Conservation (phyloP, 2,797 vertebrate species). For the Amniataba percoides region DNA sequence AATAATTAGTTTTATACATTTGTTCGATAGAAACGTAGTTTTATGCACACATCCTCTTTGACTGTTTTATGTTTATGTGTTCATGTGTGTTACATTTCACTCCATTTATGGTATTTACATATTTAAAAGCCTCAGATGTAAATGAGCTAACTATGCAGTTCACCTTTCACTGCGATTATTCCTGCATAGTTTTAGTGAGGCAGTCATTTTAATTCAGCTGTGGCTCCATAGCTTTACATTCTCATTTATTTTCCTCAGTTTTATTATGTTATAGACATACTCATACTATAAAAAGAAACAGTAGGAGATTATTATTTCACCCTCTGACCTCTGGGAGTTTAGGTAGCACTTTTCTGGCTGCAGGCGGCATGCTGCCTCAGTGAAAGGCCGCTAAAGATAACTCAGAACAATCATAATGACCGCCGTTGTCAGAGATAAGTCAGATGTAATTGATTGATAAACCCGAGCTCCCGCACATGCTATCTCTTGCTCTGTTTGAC, state of each 20-base stretch:
- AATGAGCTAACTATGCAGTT: neutral
- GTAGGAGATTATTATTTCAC: neutral
- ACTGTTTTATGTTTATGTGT: neutral
- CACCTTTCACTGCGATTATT: neutral
- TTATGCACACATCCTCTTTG: neutral
- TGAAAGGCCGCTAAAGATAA: constrained; percentile 38
- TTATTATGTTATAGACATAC: neutral
- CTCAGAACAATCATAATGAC: constrained; percentile 25
- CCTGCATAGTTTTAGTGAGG: neutral
- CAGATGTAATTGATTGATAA: constrained; percentile 32
- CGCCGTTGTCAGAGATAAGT: constrained; percentile 32
- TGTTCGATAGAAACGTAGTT: neutral
- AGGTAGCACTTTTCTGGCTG: neutral
- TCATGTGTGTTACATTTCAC: neutral
- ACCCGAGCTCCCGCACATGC: neutral
- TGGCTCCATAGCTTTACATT: neutral
- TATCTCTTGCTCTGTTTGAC: neutral
- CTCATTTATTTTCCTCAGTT: neutral
- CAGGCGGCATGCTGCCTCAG: neutral
- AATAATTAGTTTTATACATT: neutral
- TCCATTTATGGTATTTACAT: neutral
- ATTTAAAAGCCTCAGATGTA: neutral
- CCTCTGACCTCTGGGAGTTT: neutral
- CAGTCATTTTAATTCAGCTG: neutral
- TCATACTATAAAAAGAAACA: neutral